Percentiles rank a stretch among this genome's conserved stretches.
These are phyloP conservation scores for Tiphia femorata DNA, from an alignment of 2,888 invertebrate species.

Conservation along the genomic window DNA sequence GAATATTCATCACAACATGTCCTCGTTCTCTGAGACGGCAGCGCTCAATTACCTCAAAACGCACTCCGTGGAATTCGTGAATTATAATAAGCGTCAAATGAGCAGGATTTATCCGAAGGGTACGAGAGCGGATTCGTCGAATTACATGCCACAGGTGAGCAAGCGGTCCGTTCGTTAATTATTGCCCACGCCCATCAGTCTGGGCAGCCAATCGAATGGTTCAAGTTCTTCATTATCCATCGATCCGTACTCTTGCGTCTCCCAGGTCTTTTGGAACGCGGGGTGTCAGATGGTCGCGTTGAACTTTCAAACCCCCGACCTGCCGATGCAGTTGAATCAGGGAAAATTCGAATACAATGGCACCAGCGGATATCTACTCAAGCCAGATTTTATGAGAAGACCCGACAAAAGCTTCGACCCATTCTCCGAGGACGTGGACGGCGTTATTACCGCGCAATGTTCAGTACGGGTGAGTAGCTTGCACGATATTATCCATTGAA, in stretches of 20 bases:
- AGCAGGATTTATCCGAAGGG: conserved; percentile 80
- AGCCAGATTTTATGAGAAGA: conserved; percentile 80
- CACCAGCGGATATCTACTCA: conserved; percentile 77
- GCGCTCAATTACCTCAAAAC: conserved; percentile 77
- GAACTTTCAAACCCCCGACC: conserved; percentile 79
- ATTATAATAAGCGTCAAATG: conserved; percentile 82
- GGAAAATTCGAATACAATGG: conserved; percentile 83
- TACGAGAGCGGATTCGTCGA: conserved; percentile 78
- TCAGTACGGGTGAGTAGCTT: conserved; percentile 72
- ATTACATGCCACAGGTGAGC: conserved; percentile 80
- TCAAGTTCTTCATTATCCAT: too few species aligned
- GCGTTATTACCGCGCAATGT: conserved; percentile 81
- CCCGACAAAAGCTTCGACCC: conserved; percentile 80
- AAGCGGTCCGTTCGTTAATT: too few species aligned
- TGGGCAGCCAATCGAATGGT: too few species aligned
- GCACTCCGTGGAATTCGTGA: conserved; percentile 78
- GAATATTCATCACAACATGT: conserved; percentile 78
- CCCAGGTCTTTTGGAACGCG: conserved; percentile 83
- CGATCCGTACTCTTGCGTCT: too few species aligned
- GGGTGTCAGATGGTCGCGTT: conserved; percentile 82
- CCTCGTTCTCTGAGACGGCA: conserved; percentile 78
- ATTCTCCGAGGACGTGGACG: conserved; percentile 80
- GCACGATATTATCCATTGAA: background rate
- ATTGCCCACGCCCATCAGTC: too few species aligned
- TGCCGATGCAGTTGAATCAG: conserved; percentile 81